Evolutionary conservation across 2,113 vertebrate genomes (phyloP), one percentile per base, ranked within the genome.

Genomic region (Phoenicopterus ruber): DNA sequence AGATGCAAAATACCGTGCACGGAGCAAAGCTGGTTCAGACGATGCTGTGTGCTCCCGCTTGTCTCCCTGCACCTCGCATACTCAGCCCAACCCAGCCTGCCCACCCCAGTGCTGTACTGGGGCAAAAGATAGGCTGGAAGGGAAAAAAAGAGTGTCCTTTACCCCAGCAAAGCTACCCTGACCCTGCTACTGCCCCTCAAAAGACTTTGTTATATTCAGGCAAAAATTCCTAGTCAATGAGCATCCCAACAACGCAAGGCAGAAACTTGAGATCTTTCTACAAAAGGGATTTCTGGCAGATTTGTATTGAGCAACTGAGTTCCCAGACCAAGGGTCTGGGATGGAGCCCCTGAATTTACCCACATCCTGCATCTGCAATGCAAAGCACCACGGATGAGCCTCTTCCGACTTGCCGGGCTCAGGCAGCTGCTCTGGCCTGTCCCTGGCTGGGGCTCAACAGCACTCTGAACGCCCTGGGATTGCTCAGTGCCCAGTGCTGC

Each of bases 11-110:
- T 5, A 22, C 36, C 36, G 7, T 0, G 8, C 24, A 40, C 2
- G 3, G 25, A 82, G 52, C 42, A 90, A 85, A 59, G 58, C 40
- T 61, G 40, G 8, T 65, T 44, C 49, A 61, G 72, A n/a, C 18
- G 46, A 69, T 16, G 20, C 20, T 83, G 34, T 0, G 0, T 6
- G 34, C 8, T 57, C 29, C 28, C 0, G 2, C 40, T 63, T 54
- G 19, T 36, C 46, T 62, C 50, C 17, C 40, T 57, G 65, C 38
- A 46, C 31, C 50, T 38, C 7, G 2, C 34, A 6, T 3, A 25
- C 3, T 8, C 71, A 88, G 59, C 25, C 49, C 31, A 38, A 29
- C 22, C 10, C 36, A 49, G n/a, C 11, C 47, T 80, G 44, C 20
- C 9, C 24, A 19, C 12, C 8, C 31, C 28, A 58, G 40, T 10